Evolutionary conservation across 2,888 invertebrate genomes (phyloP).

Genomic region (Tetropium fuscum): DNA sequence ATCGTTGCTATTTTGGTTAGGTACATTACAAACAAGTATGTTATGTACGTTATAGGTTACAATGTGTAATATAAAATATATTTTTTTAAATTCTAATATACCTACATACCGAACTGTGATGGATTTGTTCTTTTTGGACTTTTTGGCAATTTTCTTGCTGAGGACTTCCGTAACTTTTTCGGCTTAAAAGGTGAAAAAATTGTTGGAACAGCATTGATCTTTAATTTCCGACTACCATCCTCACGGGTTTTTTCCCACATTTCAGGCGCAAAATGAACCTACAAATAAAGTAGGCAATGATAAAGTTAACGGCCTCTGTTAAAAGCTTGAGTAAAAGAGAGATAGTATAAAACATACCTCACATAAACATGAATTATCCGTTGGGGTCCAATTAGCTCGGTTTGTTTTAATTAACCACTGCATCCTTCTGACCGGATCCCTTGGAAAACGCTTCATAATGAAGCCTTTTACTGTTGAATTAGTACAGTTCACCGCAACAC

Average conservation of each 20-base stretch:
- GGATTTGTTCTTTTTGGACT: no score
- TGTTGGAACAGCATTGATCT: slow-evolving; percentile 32
- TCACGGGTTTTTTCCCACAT: slow-evolving; percentile 38
- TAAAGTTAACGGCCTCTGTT: no score
- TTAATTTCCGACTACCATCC: slow-evolving; percentile 34
- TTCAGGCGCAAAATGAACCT: slow-evolving; percentile 34
- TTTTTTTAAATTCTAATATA: no score
- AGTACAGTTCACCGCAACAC: slow-evolving; percentile 5
- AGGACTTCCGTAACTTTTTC: slow-evolving; percentile 1
- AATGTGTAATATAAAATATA: no score
- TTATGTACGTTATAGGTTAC: no score
- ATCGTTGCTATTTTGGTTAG: no score
- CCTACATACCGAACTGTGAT: no score
- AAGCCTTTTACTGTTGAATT: slow-evolving; percentile 12
- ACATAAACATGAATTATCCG: slow-evolving; percentile 30
- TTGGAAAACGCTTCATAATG: slow-evolving; percentile 24
- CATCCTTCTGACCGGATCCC: slow-evolving; percentile 15
- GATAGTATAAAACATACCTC: slow-evolving; percentile 23
- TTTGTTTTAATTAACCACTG: slow-evolving; percentile 19
- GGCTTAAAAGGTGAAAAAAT: slow-evolving; percentile 24
- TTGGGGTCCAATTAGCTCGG: slow-evolving; percentile 31
- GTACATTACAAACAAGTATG: no score
- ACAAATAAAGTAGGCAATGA: no score
- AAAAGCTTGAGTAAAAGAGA: no score
- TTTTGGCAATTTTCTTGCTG: no score